These are phyloP conservation scores for Acomys russatus DNA, from an alignment of 2,797 vertebrate genomes.

Conservation along the genomic window DNA sequence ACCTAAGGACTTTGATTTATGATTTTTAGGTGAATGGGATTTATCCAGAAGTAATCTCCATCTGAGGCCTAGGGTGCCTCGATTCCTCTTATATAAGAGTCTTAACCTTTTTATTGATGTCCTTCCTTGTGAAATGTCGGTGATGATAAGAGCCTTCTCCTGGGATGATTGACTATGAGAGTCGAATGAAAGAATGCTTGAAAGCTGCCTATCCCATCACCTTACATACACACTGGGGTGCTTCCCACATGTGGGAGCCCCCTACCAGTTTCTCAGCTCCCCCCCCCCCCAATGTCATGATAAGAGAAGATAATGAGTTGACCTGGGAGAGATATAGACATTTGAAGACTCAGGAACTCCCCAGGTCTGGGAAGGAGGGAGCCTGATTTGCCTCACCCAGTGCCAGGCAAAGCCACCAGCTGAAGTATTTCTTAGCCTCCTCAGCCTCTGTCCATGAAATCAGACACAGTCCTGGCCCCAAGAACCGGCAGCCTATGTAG, in stretches of 20 bases:
- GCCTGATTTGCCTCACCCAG: background rate
- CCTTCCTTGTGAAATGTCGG: background rate
- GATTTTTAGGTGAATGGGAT: conserved; percentile 36
- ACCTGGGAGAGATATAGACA: background rate
- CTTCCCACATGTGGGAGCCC: background rate
- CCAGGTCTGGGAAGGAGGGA: background rate
- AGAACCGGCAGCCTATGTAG: background rate
- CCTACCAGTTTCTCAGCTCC: background rate
- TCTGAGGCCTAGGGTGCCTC: background rate
- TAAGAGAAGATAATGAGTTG: conserved; percentile 21
- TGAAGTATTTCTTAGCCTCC: background rate
- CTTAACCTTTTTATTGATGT: background rate
- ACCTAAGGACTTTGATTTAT: background rate
- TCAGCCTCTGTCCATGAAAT: background rate
- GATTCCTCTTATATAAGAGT: background rate
- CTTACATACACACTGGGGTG: background rate
- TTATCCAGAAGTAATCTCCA: conserved; percentile 15
- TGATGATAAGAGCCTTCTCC: background rate
- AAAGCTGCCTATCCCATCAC: background rate
- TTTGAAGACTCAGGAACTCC: background rate
- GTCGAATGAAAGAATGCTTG: background rate
- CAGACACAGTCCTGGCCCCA: background rate
- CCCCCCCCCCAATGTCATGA: background rate
- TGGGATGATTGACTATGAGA: background rate
- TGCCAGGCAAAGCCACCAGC: background rate